Conservation (phyloP, 2,113 vertebrate species). For the Synchiropus splendidus region DNA sequence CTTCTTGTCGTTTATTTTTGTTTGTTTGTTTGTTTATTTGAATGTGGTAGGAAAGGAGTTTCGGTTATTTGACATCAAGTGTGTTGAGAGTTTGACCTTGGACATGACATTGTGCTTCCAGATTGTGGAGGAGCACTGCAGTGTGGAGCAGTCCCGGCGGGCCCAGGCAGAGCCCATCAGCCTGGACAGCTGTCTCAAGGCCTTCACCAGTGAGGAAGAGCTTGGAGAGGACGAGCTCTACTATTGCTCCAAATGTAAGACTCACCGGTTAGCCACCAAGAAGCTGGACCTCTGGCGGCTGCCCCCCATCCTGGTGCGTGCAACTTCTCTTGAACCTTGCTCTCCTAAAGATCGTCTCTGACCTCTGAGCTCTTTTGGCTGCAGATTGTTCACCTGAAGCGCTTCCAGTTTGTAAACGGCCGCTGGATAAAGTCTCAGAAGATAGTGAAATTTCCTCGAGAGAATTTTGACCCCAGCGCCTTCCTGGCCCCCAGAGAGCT, state of each 20-base stretch:
- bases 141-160: constrained; percentile 86
- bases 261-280: constrained; percentile 92
- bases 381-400: constrained; percentile 96
- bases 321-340: background rate
- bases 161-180: constrained; percentile 96
- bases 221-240: constrained; percentile 97
- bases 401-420: constrained; percentile 95
- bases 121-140: constrained; percentile 91
- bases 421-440: constrained; percentile 99
- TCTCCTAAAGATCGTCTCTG: background rate
- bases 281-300: constrained; percentile 98
- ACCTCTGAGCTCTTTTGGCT: background rate
- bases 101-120: constrained; percentile 20
- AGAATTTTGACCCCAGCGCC: constrained; percentile 90
- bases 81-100: too few relatives aligned
- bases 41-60: too few relatives aligned
- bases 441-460: constrained; percentile 93
- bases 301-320: constrained; percentile 84
- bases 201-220: constrained; percentile 95
- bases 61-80: too few relatives aligned
- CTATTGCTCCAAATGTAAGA: constrained; percentile 97
- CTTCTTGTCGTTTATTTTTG: too few relatives aligned
- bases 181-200: constrained; percentile 88
- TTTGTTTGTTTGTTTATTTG: too few relatives aligned
- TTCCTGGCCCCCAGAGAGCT: constrained; percentile 88